phyloP scores from a whole-genome alignment of 2,113 vertebrate species.

The Saguinus imperator region DNA sequence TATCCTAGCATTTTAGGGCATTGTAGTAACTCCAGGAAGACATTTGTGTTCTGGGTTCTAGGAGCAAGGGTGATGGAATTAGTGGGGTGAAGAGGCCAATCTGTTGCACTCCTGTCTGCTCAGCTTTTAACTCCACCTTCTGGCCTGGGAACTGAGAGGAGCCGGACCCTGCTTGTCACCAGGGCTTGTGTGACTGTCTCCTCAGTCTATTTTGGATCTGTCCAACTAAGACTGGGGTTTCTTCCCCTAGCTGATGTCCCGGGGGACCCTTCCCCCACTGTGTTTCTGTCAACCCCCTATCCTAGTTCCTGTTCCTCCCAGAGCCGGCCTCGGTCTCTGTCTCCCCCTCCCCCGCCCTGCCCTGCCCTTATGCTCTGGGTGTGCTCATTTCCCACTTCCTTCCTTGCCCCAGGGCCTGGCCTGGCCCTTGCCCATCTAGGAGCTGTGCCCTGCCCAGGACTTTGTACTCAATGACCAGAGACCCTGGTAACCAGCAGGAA shows the following conservation, averaged over 20 bases:
- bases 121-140: constrained; percentile 4
- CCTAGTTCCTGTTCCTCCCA: constrained; percentile 75
- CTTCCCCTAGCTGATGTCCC: not conserved
- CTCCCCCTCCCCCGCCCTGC: constrained; percentile 56
- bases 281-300: constrained; percentile 50
- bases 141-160: not conserved
- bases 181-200: constrained; percentile 2
- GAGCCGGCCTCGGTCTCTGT: constrained; percentile 61
- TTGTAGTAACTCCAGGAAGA: constrained; percentile 12
- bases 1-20: not conserved
- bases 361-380: constrained; percentile 73
- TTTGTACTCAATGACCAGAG: constrained; percentile 47
- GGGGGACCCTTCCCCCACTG: not conserved
- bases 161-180: not conserved
- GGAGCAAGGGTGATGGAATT: constrained; percentile 14
- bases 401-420: constrained; percentile 73
- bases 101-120: not conserved
- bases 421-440: constrained; percentile 48
- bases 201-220: not conserved
- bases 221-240: constrained; percentile 14
- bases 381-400: constrained; percentile 81
- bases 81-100: not conserved
- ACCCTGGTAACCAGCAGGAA: constrained; percentile 38
- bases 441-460: constrained; percentile 40
- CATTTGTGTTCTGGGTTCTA: constrained; percentile 22